Conservation (phyloP, 1,140 invertebrate genomes). For the Cyclargus thomasi region DNA sequence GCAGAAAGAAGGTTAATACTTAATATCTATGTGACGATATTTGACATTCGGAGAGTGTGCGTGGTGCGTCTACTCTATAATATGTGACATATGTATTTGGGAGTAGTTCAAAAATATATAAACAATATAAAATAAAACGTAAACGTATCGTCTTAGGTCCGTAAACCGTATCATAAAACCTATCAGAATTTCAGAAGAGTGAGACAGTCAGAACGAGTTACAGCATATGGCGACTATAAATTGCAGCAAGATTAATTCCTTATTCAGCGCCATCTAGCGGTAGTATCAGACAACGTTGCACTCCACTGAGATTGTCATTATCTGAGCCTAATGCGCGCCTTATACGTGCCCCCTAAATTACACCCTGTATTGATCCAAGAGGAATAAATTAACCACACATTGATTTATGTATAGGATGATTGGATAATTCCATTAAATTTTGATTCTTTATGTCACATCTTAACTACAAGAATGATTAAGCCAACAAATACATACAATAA, state of each 20-base stretch:
- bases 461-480: no score
- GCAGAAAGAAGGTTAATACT: neutral
- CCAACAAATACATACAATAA: no score
- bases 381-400: neutral
- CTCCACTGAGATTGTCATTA: neutral
- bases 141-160: no score
- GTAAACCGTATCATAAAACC: no score
- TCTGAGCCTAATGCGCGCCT: neutral
- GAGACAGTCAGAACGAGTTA: no score
- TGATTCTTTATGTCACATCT: neutral
- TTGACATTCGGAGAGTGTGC: no score
- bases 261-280: neutral
- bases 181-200: no score
- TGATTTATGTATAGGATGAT: neutral
- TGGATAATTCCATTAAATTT: neutral
- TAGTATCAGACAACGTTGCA: neutral
- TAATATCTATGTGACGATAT: no score
- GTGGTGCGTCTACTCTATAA: no score
- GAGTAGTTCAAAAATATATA: no score
- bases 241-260: neutral
- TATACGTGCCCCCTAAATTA: constrained; percentile 7
- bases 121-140: no score
- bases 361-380: neutral
- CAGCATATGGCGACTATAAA: neutral
- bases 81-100: no score